Conservation (phyloP, 1,140 invertebrate species). For the Eupeodes corollae region DNA sequence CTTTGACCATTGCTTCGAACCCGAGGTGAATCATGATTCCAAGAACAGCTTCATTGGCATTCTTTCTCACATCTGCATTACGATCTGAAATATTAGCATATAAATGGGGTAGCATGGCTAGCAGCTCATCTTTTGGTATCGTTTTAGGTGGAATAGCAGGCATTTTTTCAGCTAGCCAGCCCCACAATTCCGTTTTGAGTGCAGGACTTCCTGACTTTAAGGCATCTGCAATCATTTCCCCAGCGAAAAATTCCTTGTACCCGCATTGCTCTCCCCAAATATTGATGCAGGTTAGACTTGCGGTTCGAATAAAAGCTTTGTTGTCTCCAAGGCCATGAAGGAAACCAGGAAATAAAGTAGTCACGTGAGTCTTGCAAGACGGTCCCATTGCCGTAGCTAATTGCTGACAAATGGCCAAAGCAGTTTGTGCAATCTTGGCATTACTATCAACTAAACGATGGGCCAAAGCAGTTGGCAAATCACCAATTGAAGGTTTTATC, state of each 20-base stretch:
- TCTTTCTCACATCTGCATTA: constrained; percentile 81
- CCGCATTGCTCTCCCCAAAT: constrained; percentile 71
- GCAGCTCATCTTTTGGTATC: constrained; percentile 69
- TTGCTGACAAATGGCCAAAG: constrained; percentile 68
- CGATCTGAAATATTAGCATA: constrained; percentile 81
- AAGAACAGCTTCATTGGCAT: constrained; percentile 75
- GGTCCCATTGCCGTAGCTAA: constrained; percentile 71
- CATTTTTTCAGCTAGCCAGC: constrained; percentile 73
- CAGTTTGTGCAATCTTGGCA: constrained; percentile 74
- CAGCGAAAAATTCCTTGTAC: constrained; percentile 68
- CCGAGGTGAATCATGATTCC: constrained; percentile 90
- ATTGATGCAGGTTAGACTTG: constrained; percentile 70
- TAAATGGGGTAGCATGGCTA: constrained; percentile 64
- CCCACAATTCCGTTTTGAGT: constrained; percentile 67
- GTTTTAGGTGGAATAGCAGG: constrained; percentile 57
- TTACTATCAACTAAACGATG: constrained; percentile 76
- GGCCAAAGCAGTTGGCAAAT: constrained; percentile 66
- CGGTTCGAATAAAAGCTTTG: constrained; percentile 63
- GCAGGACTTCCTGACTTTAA: constrained; percentile 73
- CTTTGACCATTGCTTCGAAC: constrained; percentile 68
- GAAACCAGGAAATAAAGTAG: constrained; percentile 72
- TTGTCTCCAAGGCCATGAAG: constrained; percentile 57
- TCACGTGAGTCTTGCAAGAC: constrained; percentile 65
- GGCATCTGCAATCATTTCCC: constrained; percentile 79
- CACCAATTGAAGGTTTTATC: constrained; percentile 71